Evolutionary conservation across 2,888 invertebrate genomes (phyloP), one percentile per base, ranked within the genome.

Genomic region (Papilio protenor): DNA sequence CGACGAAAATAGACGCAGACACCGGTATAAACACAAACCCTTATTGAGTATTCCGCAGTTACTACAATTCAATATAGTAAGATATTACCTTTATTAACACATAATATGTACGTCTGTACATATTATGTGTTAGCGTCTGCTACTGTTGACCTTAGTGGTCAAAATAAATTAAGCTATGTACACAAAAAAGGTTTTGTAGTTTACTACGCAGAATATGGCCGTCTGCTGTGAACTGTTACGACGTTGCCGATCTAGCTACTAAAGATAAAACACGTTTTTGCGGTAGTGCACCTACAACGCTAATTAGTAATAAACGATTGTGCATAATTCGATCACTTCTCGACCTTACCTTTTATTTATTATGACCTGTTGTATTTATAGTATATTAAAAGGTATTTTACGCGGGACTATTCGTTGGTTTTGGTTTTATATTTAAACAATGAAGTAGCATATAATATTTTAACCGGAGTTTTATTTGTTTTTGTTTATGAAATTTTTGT

Each of bases 211-310:
- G 64, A 18, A 16, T 18, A 18, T 64, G 12, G 66, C 40, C 27
- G 40, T 40, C 66, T 66, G 66, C 40, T 66, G 66, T 64, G n/a
- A 40, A 64, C 33, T 18, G 64, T 40, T 40, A 66, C 18, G n/a
- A 40, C 10, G 66, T 40, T n/a, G 40, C 2, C n/a, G 40, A 66
- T 66, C 66, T 10, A 64, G 40, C n/a, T 40, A 66, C n/a, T 40
- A 11, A n/a, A n/a, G 66, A 66, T 40, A 40, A 66, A 66, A 66
- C 66, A 66, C 40, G 33, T 40, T 66, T 66, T 66, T 40, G 18
- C 18, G 40, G 40, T 18, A 18, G 18, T 40, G 33, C 11, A 61
- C 27, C 33, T 61, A 61, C 23, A 11, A 23, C 23, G 8, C 33
- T 18, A 27, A 61, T 3, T 61, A 61, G 11, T 61, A 27, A 64